Evolutionary conservation across 2,888 invertebrate species (phyloP).

Genomic region (Macaria notata): DNA sequence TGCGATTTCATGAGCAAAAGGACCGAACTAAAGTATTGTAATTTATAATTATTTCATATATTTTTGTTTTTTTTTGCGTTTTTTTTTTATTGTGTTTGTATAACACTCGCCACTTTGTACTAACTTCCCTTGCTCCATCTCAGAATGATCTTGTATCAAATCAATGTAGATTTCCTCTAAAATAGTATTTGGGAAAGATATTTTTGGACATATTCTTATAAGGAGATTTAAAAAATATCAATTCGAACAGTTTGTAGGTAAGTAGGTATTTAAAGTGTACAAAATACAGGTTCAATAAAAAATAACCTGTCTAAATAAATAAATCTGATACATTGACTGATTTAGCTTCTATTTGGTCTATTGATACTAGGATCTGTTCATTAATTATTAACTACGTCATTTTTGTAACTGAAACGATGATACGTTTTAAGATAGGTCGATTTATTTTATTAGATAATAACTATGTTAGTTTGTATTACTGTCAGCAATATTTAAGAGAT

Average conservation of each 20-base stretch:
- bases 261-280: conserved; percentile 35
- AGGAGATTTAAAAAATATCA: conserved; percentile 50
- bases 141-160: conserved; percentile 41
- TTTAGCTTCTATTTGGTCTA: conserved; percentile 61
- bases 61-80: background rate
- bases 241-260: conserved; percentile 24
- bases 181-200: conserved; percentile 35
- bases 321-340: conserved; percentile 43
- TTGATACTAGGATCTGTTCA: conserved; percentile 37
- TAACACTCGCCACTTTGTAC: conserved; percentile 47
- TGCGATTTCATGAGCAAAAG: conserved; percentile 1
- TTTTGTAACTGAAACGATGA: background rate
- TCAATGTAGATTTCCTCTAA: conserved; percentile 55
- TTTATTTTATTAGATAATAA: no score
- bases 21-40: no score
- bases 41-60: background rate
- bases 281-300: conserved; percentile 38
- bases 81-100: conserved; percentile 25
- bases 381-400: conserved; percentile 37
- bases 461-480: no score
- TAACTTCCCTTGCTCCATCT: conserved; percentile 42
- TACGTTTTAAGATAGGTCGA: no score
- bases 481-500: no score
- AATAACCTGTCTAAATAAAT: conserved; percentile 51
- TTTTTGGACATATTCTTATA: conserved; percentile 34